Percentiles rank a stretch among this genome's conserved stretches.
Evolutionary conservation across 2,888 invertebrate species (phyloP).

Genomic region (Rhingia campestris): DNA sequence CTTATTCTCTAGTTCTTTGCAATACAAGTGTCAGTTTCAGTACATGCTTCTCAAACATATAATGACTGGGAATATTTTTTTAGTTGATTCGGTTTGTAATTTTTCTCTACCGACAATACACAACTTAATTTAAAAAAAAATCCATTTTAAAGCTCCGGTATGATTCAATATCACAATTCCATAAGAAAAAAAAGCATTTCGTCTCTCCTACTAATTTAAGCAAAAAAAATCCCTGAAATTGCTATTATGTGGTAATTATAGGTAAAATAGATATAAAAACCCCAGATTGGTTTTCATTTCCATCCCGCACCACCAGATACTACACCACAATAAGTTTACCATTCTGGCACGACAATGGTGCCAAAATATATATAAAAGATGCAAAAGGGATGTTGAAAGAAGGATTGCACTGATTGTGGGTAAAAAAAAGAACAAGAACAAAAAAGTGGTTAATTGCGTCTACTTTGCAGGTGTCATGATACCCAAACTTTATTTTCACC

Average conservation of each 20-base stretch:
- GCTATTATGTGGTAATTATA: conserved; percentile 24
- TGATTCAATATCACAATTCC: neutral
- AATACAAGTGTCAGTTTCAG: too few relatives aligned
- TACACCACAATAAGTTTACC: conserved; percentile 1
- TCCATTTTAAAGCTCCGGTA: neutral
- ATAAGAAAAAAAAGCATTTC: neutral
- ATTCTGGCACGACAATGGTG: conserved; percentile 4
- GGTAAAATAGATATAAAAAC: conserved; percentile 14
- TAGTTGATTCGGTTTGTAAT: too few relatives aligned
- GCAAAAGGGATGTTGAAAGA: conserved; percentile 26
- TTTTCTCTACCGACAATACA: too few relatives aligned
- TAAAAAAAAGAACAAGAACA: conserved; percentile 26
- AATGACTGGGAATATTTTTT: too few relatives aligned
- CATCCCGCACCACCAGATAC: neutral
- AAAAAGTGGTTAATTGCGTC: conserved; percentile 56
- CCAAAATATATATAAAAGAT: conserved; percentile 9
- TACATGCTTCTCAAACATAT: too few relatives aligned
- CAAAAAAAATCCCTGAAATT: neutral
- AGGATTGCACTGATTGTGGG: neutral
- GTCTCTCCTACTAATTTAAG: neutral
- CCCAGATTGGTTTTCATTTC: conserved; percentile 8
- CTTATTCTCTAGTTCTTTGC: too few relatives aligned
- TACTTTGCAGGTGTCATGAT: conserved; percentile 63
- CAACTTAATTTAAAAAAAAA: neutral
- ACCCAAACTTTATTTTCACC: conserved; percentile 45